Evolutionary conservation across 2,888 invertebrate species (phyloP), one percentile per base, ranked within the genome.

Genomic region (Candidula unifasciata): DNA sequence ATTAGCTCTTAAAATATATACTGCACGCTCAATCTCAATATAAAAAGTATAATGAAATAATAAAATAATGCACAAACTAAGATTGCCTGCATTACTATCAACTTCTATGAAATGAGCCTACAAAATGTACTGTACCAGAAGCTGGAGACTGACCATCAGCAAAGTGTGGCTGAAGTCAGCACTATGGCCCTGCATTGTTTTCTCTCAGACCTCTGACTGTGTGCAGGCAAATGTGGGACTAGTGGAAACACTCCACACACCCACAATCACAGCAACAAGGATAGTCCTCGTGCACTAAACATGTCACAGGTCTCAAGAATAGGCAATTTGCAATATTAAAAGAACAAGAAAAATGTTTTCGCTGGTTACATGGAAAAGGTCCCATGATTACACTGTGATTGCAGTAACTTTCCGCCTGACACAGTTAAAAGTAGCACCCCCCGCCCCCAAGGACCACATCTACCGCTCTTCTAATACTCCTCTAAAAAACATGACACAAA

Each of bases 121-220:
- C n/a, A 5, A 80, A 37, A 52, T 76, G 82, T 82, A 27, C 76
- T 76, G 82, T 82, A 27, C 76, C 82, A 82, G 82, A 0, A 82
- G 37, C 74, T 82, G 82, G 82, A 82, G 82, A 82, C 82, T 82
- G 82, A 82, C 6, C 74, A 21, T 66, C 74, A 76, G 82, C 82
- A 82, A 64, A 44, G 16, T 64, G 37, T 16, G 54, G 66, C 74
- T 76, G 74, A 44, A 33, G 64, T 37, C 82, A 82, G 82, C 82
- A 82, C 82, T 82, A 82, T 82, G 82, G 74, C 66, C 44, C 82
- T 82, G 82, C 64, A 64, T 64, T 60, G 21, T 60, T 60, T 71
- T 69, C 37, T 66, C 3, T 74, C 33, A 16, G 82, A 21, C 37
- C 27, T 52, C 35, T 69, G 37, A 81, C 57, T 33, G 24, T 16